Conservation (phyloP, 2,888 invertebrate species). For the Ophion ventricosus region DNA sequence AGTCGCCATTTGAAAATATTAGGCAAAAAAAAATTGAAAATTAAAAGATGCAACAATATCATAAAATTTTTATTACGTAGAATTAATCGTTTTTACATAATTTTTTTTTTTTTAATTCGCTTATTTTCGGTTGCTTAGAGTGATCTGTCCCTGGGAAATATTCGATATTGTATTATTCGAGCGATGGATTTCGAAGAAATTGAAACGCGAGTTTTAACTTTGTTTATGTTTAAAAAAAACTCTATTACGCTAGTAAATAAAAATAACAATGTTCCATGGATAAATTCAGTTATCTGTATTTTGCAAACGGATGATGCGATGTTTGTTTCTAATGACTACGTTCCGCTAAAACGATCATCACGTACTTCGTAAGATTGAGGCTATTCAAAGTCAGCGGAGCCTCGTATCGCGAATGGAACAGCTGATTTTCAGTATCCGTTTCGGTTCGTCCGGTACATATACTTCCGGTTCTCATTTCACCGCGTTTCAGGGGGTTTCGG, state of each 20-base stretch:
- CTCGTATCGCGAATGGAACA: constrained; percentile 39
- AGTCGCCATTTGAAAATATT: no score
- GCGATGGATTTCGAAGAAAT: neutral
- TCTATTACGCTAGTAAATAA: neutral
- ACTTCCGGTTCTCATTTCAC: constrained; percentile 74
- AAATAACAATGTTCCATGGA: neutral
- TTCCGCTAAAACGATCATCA: neutral
- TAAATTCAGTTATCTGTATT: neutral
- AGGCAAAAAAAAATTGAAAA: no score
- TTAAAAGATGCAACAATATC: no score
- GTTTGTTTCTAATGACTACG: no score
- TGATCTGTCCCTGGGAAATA: no score
- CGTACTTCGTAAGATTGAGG: neutral
- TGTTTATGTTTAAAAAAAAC: neutral
- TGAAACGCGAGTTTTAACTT: neutral
- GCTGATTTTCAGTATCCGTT: constrained; percentile 73
- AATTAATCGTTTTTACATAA: no score
- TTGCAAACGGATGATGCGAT: no score
- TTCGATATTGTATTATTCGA: no score
- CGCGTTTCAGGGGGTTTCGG: constrained; percentile 68
- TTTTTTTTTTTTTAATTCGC: no score
- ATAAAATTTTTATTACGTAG: no score
- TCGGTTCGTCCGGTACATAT: constrained; percentile 16
- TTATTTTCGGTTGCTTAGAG: no score
- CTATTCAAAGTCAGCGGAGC: neutral